Percentiles rank a stretch among this genome's conserved stretches.
These are phyloP conservation scores for Euborellia annulipes DNA, from an alignment of 1,140 invertebrate genomes.

Conservation along the genomic window DNA sequence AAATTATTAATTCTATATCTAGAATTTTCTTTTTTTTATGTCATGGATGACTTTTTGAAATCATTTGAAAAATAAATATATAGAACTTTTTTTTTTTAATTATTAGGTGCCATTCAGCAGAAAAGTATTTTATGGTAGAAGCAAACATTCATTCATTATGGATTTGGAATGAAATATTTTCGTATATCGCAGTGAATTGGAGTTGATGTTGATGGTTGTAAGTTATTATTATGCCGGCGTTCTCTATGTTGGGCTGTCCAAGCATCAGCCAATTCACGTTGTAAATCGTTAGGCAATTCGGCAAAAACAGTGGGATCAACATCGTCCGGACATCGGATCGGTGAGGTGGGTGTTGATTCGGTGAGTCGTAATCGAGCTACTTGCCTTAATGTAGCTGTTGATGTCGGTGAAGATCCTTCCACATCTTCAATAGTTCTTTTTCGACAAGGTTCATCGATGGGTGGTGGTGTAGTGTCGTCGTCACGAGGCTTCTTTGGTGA, in stretches of 20 bases:
- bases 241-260: neutral
- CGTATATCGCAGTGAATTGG: too few species aligned
- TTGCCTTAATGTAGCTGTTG: neutral
- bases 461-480: constrained; percentile 1
- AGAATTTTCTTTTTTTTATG: too few species aligned
- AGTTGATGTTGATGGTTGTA: too few species aligned
- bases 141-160: too few species aligned
- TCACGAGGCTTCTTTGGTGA: constrained; percentile 43
- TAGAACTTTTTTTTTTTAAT: too few species aligned
- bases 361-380: neutral
- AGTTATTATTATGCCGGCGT: neutral
- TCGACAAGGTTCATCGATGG: neutral
- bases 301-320: constrained; percentile 16
- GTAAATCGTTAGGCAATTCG: constrained; percentile 16
- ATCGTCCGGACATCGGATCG: constrained; percentile 9
- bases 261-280: constrained; percentile 12
- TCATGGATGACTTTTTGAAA: too few species aligned
- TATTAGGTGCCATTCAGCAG: too few species aligned
- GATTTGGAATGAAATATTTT: too few species aligned
- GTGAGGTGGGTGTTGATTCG: neutral
- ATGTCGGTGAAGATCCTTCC: neutral
- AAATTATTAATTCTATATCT: too few species aligned
- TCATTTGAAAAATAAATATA: too few species aligned
- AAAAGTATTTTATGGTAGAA: too few species aligned
- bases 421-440: neutral